Evolutionary conservation across 2,113 vertebrate genomes (phyloP).

Genomic region (Myrmophylax atrothorax): DNA sequence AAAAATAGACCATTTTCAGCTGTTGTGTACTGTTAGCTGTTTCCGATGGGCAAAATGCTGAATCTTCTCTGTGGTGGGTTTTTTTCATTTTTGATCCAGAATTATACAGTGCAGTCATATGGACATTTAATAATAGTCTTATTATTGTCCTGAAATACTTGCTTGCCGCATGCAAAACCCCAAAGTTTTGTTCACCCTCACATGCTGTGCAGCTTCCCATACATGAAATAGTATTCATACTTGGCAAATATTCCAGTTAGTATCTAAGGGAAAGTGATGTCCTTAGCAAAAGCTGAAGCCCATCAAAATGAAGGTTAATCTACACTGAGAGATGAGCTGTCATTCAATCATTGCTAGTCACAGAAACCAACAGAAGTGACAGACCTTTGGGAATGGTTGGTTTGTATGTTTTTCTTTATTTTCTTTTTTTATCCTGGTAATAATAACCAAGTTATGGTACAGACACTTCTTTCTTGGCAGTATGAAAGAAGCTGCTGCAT

Average conservation of each 20-base stretch:
- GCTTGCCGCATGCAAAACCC: constrained; percentile 1
- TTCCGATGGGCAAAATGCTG: constrained; percentile 43
- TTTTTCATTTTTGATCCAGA: constrained; percentile 20
- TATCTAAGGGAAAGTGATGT: background rate
- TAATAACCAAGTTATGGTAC: background rate
- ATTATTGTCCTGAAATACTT: constrained; percentile 31
- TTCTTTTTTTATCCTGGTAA: background rate
- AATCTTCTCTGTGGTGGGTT: background rate
- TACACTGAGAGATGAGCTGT: background rate
- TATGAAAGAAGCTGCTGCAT: background rate
- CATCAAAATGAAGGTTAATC: constrained; percentile 30
- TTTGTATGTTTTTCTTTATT: background rate
- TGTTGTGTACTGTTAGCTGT: constrained; percentile 27
- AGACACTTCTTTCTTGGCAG: background rate
- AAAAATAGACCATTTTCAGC: constrained; percentile 59
- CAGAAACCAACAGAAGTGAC: background rate
- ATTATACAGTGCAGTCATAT: constrained; percentile 23
- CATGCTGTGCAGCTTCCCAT: background rate
- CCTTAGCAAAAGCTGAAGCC: background rate
- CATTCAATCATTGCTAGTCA: background rate
- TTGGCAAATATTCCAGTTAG: constrained; percentile 1
- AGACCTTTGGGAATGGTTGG: background rate
- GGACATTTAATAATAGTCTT: constrained; percentile 41
- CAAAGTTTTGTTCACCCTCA: background rate
- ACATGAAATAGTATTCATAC: background rate